Evolutionary conservation across 2,797 vertebrate species (phyloP).

Genomic region (Arrhamphus sclerolepis): DNA sequence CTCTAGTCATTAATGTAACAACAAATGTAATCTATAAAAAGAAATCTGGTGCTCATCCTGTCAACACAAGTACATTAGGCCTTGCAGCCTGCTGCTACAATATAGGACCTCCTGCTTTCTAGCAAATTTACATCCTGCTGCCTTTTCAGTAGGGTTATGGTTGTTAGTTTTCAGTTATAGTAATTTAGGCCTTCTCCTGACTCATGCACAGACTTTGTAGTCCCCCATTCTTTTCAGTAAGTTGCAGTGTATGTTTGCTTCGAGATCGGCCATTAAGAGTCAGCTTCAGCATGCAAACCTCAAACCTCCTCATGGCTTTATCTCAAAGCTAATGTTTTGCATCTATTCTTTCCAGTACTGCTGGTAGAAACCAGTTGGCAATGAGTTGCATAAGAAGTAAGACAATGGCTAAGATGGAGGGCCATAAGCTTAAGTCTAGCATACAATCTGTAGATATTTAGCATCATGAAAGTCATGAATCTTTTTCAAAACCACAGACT

Average conservation of each 20-base stretch:
- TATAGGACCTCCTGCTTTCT: not conserved
- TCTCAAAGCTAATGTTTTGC: not conserved
- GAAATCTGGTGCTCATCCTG: not conserved
- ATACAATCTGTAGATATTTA: conserved; percentile 27
- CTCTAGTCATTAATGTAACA: conserved; percentile 4
- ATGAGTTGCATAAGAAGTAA: conserved; percentile 39
- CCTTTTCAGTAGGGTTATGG: too few species aligned
- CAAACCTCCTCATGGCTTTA: not conserved
- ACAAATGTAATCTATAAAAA: conserved; percentile 7
- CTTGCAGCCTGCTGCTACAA: conserved; percentile 7
- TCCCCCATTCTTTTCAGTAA: too few species aligned
- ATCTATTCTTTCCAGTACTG: not conserved
- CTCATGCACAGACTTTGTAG: too few species aligned
- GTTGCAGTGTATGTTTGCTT: not conserved
- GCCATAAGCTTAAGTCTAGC: not conserved
- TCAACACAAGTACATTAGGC: conserved; percentile 5
- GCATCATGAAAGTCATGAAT: conserved; percentile 21
- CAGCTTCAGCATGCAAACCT: too few species aligned
- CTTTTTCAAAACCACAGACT: conserved; percentile 45
- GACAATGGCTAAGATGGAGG: not conserved
- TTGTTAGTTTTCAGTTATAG: too few species aligned
- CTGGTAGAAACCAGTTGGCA: conserved; percentile 6
- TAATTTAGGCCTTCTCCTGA: too few species aligned
- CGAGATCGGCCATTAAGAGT: not conserved
- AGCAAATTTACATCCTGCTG: too few species aligned